Percentiles rank a stretch among this genome's conserved stretches.
These are phyloP conservation scores for Ptychobarbus kaznakovi DNA, from an alignment of 2,797 vertebrate species.

Conservation along the genomic window DNA sequence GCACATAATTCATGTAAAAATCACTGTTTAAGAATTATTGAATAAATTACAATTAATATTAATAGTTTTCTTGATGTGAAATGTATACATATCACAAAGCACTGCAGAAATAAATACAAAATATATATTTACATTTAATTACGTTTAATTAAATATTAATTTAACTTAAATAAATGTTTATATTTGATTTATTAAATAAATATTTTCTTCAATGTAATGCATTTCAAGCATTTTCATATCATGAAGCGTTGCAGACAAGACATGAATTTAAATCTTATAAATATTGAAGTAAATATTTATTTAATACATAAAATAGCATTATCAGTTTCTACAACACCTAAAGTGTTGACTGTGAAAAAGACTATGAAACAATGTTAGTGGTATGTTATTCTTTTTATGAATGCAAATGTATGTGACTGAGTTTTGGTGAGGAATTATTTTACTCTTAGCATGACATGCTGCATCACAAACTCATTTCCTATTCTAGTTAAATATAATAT, in stretches of 20 bases:
- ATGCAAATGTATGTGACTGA: background rate
- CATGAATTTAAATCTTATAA: too few relatives aligned
- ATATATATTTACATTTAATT: background rate
- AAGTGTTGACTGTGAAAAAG: background rate
- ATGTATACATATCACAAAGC: background rate
- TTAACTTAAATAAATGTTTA: background rate
- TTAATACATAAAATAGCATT: too few relatives aligned
- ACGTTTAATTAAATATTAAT: background rate
- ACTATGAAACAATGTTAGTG: background rate
- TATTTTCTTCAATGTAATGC: background rate
- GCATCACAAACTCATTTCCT: too few relatives aligned
- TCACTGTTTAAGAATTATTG: background rate
- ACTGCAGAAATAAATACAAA: background rate
- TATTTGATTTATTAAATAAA: background rate
- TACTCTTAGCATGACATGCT: background rate
- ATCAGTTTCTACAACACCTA: background rate
- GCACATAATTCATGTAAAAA: background rate
- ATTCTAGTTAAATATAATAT: too few relatives aligned
- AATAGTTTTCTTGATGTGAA: background rate
- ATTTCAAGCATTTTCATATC: background rate
- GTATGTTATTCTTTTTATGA: background rate
- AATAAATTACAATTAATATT: background rate
- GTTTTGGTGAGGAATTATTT: background rate
- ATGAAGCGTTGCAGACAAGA: background rate
- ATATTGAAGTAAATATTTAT: too few relatives aligned